Percentiles rank a stretch among this genome's conserved stretches.
These are phyloP conservation scores for Yponomeuta cagnagella DNA, from an alignment of 2,888 invertebrate species.

Conservation along the genomic window DNA sequence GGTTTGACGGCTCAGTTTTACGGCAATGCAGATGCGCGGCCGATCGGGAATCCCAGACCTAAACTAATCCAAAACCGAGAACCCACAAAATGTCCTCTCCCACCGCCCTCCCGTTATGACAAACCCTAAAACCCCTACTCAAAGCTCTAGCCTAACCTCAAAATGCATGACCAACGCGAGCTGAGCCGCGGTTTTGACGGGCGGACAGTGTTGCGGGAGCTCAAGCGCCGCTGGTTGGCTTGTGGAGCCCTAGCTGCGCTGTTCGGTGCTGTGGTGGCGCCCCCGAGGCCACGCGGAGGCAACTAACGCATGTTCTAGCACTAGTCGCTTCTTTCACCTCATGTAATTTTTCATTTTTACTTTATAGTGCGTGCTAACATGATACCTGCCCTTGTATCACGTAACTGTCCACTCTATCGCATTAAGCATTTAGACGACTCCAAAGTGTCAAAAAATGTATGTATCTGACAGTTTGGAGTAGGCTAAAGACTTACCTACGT, in stretches of 20 bases:
- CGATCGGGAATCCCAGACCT: neutral
- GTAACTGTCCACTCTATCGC: no score
- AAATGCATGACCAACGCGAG: neutral
- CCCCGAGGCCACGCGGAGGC: neutral
- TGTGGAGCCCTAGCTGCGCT: neutral
- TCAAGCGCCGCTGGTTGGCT: neutral
- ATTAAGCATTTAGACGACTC: no score
- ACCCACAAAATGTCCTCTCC: neutral
- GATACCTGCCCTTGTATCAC: neutral
- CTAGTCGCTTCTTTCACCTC: conserved; percentile 1
- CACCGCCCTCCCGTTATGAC: neutral
- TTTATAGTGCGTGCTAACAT: neutral
- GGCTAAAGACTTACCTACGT: no score
- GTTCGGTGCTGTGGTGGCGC: neutral
- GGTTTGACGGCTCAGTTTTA: neutral
- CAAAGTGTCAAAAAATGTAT: no score
- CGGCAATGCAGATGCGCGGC: neutral
- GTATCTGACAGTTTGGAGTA: no score
- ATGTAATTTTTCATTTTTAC: neutral
- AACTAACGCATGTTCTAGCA: neutral
- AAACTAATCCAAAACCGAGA: neutral
- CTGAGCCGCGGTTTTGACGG: neutral
- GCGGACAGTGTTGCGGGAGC: neutral
- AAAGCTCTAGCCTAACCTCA: neutral
- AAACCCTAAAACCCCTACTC: neutral